Evolutionary conservation across 2,888 invertebrate genomes (phyloP).

Genomic region (Sthenelais limicola): DNA sequence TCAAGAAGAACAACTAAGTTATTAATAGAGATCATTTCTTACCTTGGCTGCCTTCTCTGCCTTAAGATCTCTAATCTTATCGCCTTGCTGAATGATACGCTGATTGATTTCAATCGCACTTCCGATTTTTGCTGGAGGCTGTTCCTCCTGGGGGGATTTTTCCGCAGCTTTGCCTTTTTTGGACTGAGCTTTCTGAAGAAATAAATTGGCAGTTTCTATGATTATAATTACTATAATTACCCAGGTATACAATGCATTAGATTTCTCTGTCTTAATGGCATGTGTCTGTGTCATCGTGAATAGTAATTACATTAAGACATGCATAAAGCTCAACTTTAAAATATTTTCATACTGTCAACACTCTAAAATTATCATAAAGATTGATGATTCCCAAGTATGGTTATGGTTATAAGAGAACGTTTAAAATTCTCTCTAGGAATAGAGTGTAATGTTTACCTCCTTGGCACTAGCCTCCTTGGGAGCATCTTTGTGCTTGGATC

Average conservation of each 20-base stretch:
- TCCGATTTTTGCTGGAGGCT: constrained; percentile 40
- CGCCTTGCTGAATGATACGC: constrained; percentile 78
- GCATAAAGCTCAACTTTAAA: too few species aligned
- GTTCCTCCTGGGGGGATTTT: constrained; percentile 58
- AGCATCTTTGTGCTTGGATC: constrained; percentile 67
- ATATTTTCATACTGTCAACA: too few species aligned
- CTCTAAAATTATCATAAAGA: too few species aligned
- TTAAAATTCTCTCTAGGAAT: too few species aligned
- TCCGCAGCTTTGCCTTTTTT: constrained; percentile 68
- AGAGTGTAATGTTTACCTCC: constrained; percentile 31
- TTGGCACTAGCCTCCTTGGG: constrained; percentile 40
- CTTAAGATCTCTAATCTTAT: constrained; percentile 82
- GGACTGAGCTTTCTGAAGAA: constrained; percentile 62
- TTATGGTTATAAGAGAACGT: background rate
- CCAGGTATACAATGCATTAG: too few species aligned
- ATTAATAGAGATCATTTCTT: too few species aligned
- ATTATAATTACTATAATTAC: too few species aligned
- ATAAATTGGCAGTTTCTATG: background rate
- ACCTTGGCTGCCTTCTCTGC: constrained; percentile 61
- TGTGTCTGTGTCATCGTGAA: too few species aligned
- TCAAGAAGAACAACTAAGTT: too few species aligned
- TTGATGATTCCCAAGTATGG: too few species aligned
- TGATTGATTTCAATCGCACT: constrained; percentile 32
- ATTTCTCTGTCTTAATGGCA: too few species aligned
- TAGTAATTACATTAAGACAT: too few species aligned